Evolutionary conservation across 2,113 vertebrate species (phyloP), one percentile per base, ranked within the genome.

Genomic region (Hypomesus transpacificus): DNA sequence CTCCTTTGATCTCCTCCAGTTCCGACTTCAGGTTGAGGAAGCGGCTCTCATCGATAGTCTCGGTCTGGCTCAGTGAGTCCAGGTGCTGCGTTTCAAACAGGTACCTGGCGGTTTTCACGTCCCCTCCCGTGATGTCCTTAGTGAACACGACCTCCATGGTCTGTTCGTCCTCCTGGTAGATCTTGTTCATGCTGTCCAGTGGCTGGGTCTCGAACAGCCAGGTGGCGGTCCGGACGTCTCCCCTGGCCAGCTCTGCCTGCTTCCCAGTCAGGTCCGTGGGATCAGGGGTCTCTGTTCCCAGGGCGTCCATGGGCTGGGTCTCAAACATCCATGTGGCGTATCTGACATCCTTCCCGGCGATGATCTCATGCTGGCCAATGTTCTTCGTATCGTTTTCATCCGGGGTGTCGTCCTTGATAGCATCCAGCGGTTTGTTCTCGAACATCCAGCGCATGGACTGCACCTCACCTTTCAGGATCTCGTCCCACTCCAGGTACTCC

Each of bases 321-420:
- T 97, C 94, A 91, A 98, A 95, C 93, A 95, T 94, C 92, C 94
- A 95, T 0, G 92, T 87, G 34, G 92, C 92, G 61, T 92, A 92
- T 77, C 92, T 92, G 53, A 94, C 92, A 62, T 95, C 94, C 72
- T 93, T 92, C 7, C 91, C 92, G 57, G 93, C 90, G 66, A 91
- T 94, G n/a, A 91, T 93, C 89, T 97, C 93, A 82, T 95, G 93
- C 69, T 94, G 89, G 73, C 88, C 84, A 39, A 92, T 90, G 70
- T 85, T 82, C 78, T 84, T 91, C 34, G 66, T 79, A 69, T 89
- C 85, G 3, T 85, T 81, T 80, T 92, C 89, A 18, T 93, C 90
- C n/a, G 88, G 91, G 52, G 88, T 91, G 7, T 88, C 87, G 51
- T 91, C 92, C 82, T 95, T 93, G 57, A 95, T 93, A 0, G 91